Evolutionary conservation across 2,113 vertebrate species (phyloP).

Genomic region (Dasypus novemcinctus): DNA sequence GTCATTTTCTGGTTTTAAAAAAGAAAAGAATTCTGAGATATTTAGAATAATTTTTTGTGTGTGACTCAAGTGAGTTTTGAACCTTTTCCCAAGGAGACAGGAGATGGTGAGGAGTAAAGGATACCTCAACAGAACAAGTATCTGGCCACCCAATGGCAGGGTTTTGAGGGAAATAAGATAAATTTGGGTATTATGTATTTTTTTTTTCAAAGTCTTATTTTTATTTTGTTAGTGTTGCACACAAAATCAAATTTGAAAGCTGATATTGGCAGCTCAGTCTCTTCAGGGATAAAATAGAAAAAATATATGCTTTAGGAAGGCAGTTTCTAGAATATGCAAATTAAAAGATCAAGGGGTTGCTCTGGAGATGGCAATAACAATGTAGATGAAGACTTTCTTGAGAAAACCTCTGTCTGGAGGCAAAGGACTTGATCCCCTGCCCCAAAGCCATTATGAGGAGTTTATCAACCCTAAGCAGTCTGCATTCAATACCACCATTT

Average conservation of each 20-base stretch:
- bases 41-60: constrained; percentile 42
- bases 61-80: neutral
- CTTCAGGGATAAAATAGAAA: neutral
- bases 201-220: neutral
- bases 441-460: neutral
- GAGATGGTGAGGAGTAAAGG: neutral
- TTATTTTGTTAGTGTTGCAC: neutral
- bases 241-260: neutral
- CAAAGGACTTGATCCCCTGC: neutral
- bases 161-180: neutral
- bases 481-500: neutral
- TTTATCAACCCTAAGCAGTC: neutral
- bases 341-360: neutral
- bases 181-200: neutral
- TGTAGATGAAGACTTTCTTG: neutral
- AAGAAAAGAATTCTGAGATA: constrained; percentile 35
- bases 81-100: neutral
- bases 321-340: neutral
- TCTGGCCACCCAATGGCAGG: neutral
- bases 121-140: neutral
- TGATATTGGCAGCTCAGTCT: neutral
- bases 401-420: neutral
- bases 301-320: neutral
- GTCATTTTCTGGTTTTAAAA: neutral
- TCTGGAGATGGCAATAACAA: neutral